Evolutionary conservation across 2,113 vertebrate genomes (phyloP), one percentile per base, ranked within the genome.

Genomic region (Gymnocephalus cernua): DNA sequence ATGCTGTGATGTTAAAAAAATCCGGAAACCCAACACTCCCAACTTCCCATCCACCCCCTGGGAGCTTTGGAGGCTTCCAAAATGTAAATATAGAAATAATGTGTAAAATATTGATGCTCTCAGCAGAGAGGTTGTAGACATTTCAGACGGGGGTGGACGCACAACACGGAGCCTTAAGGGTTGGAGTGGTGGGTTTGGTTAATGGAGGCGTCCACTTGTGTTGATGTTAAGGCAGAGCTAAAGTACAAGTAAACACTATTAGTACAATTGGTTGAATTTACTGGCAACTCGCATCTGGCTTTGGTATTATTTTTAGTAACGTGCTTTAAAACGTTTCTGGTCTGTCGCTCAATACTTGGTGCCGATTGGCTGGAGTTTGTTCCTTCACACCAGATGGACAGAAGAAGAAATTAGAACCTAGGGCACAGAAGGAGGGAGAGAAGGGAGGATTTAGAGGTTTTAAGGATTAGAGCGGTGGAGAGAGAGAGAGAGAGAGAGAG

Each of bases 371-470:
- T 29, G 56, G n/a, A 54, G 44, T 64, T 69, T 59, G 69, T 53
- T 77, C 27, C 56, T 74, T 68, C 53, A 83, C 81, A 84, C 67
- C 86, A 90, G 81, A 86, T 86, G 86, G 83, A 66, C 79, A 54
- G 73, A 74, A 27, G 67, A 80, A 72, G 73, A 59, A 70, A 81
- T 77, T 29, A 66, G 68, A 74, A 86, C 69, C 73, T 66, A 61
- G 80, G 61, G 53, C 65, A 53, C 47, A 83, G 86, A 80, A 58
- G 83, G 85, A 80, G 64, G 74, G 50, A 82, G 80, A 44, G 59
- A 77, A 54, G 79, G 76, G 77, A 83, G 91, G 92, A 92, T 92
- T 92, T 85, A 86, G 76, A 79, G 88, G 82, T 87, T 88, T 88
- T 89, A 82, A 86, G 84, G 89, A 90, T 93, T 90, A 90, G 77